These are phyloP conservation scores for Tolypeutes matacus DNA, from an alignment of 2,797 vertebrate species.

Conservation along the genomic window DNA sequence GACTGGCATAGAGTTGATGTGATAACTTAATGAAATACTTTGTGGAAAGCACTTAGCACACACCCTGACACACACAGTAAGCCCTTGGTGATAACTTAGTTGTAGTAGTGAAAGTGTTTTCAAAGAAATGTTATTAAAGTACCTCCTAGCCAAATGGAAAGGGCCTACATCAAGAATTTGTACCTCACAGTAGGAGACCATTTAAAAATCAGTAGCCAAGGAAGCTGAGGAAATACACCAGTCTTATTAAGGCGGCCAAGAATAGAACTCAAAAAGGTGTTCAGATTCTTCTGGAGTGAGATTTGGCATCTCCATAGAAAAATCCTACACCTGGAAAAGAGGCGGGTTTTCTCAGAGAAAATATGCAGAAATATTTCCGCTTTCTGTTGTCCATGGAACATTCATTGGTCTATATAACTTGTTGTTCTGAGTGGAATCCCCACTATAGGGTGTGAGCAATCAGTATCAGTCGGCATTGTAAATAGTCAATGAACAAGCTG, in stretches of 20 bases:
- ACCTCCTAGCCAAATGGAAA: constrained; percentile 2
- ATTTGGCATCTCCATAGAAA: constrained; percentile 1
- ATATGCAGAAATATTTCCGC: constrained; percentile 8
- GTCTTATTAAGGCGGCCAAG: background rate
- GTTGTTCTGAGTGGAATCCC: background rate
- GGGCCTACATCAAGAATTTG: too few relatives aligned
- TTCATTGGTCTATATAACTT: background rate
- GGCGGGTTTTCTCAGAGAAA: background rate
- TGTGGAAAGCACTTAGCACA: background rate
- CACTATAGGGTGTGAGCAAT: background rate
- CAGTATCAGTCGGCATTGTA: background rate
- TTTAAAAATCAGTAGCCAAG: background rate
- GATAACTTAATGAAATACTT: constrained; percentile 15
- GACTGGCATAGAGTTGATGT: background rate
- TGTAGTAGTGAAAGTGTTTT: constrained; percentile 1
- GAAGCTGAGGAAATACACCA: constrained; percentile 8
- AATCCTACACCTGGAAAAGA: background rate
- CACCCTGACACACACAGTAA: constrained; percentile 6
- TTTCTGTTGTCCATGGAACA: background rate
- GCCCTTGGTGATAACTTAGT: background rate
- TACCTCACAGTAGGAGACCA: too few relatives aligned
- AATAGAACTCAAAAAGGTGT: background rate
- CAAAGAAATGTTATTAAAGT: constrained; percentile 33
- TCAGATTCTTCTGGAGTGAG: constrained; percentile 39
- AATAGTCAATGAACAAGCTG: constrained; percentile 15